A percentile compares a stretch with the other conserved stretches of the same genome.
These are phyloP conservation scores for Glyptemys insculpta DNA, from an alignment of 2,797 vertebrate genomes.

Conservation along the genomic window DNA sequence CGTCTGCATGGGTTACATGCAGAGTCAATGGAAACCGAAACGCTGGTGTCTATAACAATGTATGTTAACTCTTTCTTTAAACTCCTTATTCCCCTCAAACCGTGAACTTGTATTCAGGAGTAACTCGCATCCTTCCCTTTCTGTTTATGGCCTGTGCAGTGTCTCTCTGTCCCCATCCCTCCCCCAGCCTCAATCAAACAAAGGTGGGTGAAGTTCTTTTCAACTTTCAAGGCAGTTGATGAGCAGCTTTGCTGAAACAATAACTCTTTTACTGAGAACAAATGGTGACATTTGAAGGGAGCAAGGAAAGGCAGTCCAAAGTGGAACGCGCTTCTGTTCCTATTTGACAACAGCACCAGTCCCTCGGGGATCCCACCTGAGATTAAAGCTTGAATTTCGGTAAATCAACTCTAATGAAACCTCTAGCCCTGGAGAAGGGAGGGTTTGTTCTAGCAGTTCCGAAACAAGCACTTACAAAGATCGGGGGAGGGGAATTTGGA, in stretches of 20 bases:
- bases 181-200: conserved; percentile 57
- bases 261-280: conserved; percentile 92
- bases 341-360: conserved; percentile 81
- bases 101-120: not conserved
- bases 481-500: not conserved
- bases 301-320: conserved; percentile 71
- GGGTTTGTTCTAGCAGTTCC: conserved; percentile 62
- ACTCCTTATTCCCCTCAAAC: not conserved
- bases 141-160: not conserved
- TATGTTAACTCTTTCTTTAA: not conserved
- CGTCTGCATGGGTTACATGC: not conserved
- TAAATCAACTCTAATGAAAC: conserved; percentile 86
- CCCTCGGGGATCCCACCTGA: conserved; percentile 87
- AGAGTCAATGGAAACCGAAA: not conserved
- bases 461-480: conserved; percentile 38
- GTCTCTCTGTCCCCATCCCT: not conserved
- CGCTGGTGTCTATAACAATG: not conserved
- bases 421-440: conserved; percentile 70
- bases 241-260: conserved; percentile 88
- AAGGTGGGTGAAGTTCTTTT: conserved; percentile 84
- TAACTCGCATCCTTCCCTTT: not conserved
- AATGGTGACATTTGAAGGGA: conserved; percentile 92
- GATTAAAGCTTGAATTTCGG: conserved; percentile 89
- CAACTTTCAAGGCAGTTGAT: conserved; percentile 85
- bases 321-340: conserved; percentile 83